Evolutionary conservation across 2,888 invertebrate genomes (phyloP).

Genomic region (Anoncus sp.): DNA sequence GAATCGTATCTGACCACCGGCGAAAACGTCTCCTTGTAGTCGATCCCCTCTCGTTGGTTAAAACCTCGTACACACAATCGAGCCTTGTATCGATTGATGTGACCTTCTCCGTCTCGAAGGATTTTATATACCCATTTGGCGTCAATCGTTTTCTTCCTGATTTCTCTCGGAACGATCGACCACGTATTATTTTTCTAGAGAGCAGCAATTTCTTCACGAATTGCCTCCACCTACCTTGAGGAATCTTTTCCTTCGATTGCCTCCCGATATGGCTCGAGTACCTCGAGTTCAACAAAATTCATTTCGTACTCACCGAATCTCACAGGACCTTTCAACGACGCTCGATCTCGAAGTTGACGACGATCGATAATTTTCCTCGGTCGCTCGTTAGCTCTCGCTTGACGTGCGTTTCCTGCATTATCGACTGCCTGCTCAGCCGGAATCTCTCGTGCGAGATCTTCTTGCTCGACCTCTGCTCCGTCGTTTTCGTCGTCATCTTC

Average conservation of each 20-base stretch:
- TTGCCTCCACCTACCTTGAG: slow-evolving; percentile 31
- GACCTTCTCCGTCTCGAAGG: slow-evolving; percentile 57
- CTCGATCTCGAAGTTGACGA: neutral
- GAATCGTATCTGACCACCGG: slow-evolving; percentile 69
- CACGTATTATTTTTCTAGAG: slow-evolving; percentile 48
- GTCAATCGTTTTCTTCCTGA: slow-evolving; percentile 41
- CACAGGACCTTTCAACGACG: neutral
- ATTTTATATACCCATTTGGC: slow-evolving; percentile 46
- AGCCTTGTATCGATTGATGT: slow-evolving; percentile 69
- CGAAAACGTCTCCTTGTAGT: slow-evolving; percentile 72
- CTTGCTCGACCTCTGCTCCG: neutral
- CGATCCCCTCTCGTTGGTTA: slow-evolving; percentile 64
- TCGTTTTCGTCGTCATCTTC: neutral
- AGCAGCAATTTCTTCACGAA: slow-evolving; percentile 28
- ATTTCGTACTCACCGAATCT: neutral
- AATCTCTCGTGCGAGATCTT: neutral
- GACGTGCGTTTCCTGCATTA: neutral
- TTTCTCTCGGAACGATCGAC: slow-evolving; percentile 18
- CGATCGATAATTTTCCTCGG: neutral
- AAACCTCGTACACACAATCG: slow-evolving; percentile 70
- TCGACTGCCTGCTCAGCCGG: neutral
- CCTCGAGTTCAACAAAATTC: neutral
- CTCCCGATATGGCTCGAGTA: neutral
- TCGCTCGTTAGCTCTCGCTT: neutral
- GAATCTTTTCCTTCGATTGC: slow-evolving; percentile 34